Conservation (phyloP, 2,888 invertebrate genomes). For the Macrophya alboannulata region DNA sequence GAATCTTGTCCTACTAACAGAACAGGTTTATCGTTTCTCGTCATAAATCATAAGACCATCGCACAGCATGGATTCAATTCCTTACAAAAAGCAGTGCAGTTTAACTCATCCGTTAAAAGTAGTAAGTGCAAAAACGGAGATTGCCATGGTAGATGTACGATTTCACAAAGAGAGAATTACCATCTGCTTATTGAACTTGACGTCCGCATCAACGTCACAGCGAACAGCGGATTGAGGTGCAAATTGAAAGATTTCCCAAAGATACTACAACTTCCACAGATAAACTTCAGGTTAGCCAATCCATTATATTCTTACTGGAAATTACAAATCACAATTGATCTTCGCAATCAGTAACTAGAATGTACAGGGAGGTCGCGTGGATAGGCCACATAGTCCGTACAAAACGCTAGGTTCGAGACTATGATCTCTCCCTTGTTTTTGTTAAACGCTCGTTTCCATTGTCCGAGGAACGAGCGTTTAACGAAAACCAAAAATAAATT, state of each 20-base stretch:
- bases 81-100: neutral
- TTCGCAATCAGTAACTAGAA: too few species aligned
- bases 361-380: too few species aligned
- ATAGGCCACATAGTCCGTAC: too few species aligned
- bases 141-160: neutral
- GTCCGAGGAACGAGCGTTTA: too few species aligned
- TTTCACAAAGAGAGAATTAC: neutral
- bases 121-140: neutral
- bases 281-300: neutral
- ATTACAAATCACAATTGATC: too few species aligned
- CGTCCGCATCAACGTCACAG: neutral
- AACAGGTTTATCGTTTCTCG: neutral
- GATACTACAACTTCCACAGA: neutral
- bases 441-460: too few species aligned
- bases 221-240: neutral
- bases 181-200: neutral
- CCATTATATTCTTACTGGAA: too few species aligned
- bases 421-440: too few species aligned
- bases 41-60: neutral
- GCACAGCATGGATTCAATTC: neutral
- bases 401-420: too few species aligned
- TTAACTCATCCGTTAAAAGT: neutral
- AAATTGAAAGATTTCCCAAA: neutral
- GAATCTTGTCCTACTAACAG: neutral
- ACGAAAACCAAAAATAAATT: too few species aligned